Conservation (phyloP, 2,888 invertebrate genomes). For the Andricus curvator region DNA sequence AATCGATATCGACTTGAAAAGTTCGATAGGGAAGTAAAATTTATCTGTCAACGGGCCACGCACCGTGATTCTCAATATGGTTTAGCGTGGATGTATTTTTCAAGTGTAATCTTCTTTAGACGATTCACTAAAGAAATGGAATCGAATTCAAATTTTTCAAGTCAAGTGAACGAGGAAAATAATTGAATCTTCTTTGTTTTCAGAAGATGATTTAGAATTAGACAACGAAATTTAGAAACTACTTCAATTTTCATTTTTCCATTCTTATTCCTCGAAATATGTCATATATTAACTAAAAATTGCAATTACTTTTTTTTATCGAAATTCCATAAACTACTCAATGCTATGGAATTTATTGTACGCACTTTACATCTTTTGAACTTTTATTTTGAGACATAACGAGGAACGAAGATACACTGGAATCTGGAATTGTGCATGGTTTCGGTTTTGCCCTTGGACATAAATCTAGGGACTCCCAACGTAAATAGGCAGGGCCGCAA, state of each 20-base stretch:
- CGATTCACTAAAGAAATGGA: background rate
- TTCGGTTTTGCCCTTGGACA: too few relatives aligned
- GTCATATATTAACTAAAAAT: background rate
- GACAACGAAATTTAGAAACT: background rate
- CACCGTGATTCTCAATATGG: background rate
- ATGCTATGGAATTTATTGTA: too few relatives aligned
- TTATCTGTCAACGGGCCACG: background rate
- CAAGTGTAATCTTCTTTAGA: background rate
- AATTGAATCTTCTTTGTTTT: background rate
- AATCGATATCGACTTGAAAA: constrained; percentile 25
- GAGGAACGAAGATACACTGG: too few relatives aligned
- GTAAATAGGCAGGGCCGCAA: too few relatives aligned
- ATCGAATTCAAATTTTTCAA: background rate
- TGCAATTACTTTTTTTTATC: too few relatives aligned
- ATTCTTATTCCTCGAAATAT: background rate
- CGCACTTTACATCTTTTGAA: too few relatives aligned
- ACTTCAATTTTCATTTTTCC: background rate
- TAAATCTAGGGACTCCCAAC: too few relatives aligned
- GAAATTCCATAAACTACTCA: too few relatives aligned
- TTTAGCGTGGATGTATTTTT: background rate
- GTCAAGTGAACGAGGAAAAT: too few relatives aligned
- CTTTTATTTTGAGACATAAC: too few relatives aligned
- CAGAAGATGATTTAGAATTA: background rate
- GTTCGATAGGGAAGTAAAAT: constrained; percentile 6
- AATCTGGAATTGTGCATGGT: too few relatives aligned